Evolutionary conservation across 2,888 invertebrate species (phyloP).

Genomic region (Melinaea marsaeus): DNA sequence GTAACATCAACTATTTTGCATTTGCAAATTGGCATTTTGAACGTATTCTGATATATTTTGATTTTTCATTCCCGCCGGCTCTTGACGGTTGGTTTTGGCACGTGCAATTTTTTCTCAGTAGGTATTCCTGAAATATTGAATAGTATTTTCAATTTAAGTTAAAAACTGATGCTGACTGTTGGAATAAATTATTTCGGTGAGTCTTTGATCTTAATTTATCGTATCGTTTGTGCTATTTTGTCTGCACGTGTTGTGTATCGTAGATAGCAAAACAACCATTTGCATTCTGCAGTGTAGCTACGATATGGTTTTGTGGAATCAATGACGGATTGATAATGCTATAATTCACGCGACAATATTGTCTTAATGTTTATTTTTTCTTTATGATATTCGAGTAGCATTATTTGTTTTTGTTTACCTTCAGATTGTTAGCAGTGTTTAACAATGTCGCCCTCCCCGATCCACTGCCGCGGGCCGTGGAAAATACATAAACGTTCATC

Average conservation of each 20-base stretch:
- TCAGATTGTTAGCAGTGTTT: slow-evolving; percentile 63
- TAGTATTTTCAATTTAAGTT: slow-evolving; percentile 34
- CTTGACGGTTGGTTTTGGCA: slow-evolving; percentile 71
- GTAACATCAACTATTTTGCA: slow-evolving; percentile 43
- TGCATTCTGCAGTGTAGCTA: slow-evolving; percentile 68
- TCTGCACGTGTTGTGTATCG: slow-evolving; percentile 70
- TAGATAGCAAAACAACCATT: slow-evolving; percentile 75
- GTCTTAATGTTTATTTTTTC: slow-evolving; percentile 9
- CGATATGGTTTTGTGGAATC: slow-evolving; percentile 60
- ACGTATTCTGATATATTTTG: slow-evolving; percentile 44
- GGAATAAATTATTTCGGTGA: slow-evolving; percentile 62
- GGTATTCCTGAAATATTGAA: slow-evolving; percentile 32
- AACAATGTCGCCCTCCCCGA: slow-evolving; percentile 69
- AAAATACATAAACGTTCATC: slow-evolving; percentile 71
- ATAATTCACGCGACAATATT: slow-evolving; percentile 11
- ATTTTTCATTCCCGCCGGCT: slow-evolving; percentile 73
- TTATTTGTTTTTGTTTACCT: slow-evolving; percentile 76
- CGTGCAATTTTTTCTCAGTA: slow-evolving; percentile 68
- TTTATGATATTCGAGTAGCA: slow-evolving; percentile 40
- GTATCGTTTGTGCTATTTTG: slow-evolving; percentile 44
- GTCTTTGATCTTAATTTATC: slow-evolving; percentile 47
- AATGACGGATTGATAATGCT: slow-evolving; percentile 10
- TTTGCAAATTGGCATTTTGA: slow-evolving; percentile 41
- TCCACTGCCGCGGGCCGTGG: slow-evolving; percentile 71
- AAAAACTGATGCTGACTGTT: slow-evolving; percentile 68